Conservation (phyloP, 2,888 invertebrate genomes). For the Alsophila aescularia region DNA sequence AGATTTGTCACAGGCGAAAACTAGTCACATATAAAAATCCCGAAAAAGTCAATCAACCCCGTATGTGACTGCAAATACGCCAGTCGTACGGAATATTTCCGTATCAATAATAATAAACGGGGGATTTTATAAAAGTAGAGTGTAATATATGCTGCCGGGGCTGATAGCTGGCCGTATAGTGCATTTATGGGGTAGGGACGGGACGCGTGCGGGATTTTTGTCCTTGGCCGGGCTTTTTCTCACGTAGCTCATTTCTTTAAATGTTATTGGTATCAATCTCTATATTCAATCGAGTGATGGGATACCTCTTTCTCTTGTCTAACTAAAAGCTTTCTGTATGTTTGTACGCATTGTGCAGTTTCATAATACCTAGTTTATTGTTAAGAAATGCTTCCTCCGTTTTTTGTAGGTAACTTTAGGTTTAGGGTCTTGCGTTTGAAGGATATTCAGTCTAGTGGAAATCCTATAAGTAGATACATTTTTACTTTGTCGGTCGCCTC, state of each 20-base stretch:
- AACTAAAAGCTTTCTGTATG: no score
- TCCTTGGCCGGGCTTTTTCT: not conserved
- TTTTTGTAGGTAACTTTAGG: no score
- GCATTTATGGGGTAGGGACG: not conserved
- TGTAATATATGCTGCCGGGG: slow-evolving; percentile 8
- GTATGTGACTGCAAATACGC: slow-evolving; percentile 26
- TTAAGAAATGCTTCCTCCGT: no score
- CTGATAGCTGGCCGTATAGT: slow-evolving; percentile 24
- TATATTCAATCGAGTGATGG: no score
- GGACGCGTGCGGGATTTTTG: not conserved
- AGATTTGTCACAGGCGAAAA: not conserved
- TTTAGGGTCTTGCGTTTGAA: no score
- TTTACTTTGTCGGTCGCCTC: no score
- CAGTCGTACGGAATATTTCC: slow-evolving; percentile 19
- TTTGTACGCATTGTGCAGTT: no score
- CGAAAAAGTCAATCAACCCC: slow-evolving; percentile 17
- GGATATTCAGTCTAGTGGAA: no score
- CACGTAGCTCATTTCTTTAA: not conserved
- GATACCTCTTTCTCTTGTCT: no score
- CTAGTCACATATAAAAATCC: not conserved
- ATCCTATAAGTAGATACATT: no score
- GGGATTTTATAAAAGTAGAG: slow-evolving; percentile 13
- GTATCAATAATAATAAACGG: slow-evolving; percentile 25
- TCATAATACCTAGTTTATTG: no score
- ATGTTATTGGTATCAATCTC: no score